Evolutionary conservation across 2,113 vertebrate genomes (phyloP).

Genomic region (Glaucidium brasilianum): DNA sequence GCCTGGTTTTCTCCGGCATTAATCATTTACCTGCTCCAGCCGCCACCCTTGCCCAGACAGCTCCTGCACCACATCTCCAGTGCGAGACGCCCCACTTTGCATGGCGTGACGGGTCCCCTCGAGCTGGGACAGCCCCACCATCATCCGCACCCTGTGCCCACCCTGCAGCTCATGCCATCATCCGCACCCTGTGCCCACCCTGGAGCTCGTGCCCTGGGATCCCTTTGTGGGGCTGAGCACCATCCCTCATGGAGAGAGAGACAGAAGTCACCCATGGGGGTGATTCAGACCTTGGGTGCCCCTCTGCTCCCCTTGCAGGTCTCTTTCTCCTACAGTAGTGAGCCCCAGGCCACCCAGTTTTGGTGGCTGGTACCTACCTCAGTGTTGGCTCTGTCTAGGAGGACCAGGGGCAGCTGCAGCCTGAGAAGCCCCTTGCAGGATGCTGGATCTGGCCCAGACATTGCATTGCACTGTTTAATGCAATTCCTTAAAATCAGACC

Average conservation of each 20-base stretch:
- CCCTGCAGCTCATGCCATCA: background rate
- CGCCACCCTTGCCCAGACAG: background rate
- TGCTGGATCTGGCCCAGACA: background rate
- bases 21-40: slow-evolving; percentile 41
- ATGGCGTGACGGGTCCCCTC: rapidly evolving
- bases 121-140: background rate
- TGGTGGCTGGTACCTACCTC: background rate
- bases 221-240: background rate
- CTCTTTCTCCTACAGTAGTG: background rate
- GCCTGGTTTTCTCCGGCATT: background rate
- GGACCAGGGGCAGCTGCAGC: background rate
- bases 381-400: background rate
- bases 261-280: rapidly evolving
- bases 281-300: background rate
- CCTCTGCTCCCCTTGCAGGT: background rate
- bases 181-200: background rate
- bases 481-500: background rate
- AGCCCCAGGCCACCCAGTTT: background rate
- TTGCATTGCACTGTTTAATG: background rate
- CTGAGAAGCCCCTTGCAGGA: background rate
- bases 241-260: background rate
- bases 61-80: background rate
- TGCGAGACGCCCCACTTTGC: background rate
- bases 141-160: background rate
- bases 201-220: background rate